phyloP scores from a whole-genome alignment of 2,113 vertebrate genomes.

The Cyprinodon variegatus region DNA sequence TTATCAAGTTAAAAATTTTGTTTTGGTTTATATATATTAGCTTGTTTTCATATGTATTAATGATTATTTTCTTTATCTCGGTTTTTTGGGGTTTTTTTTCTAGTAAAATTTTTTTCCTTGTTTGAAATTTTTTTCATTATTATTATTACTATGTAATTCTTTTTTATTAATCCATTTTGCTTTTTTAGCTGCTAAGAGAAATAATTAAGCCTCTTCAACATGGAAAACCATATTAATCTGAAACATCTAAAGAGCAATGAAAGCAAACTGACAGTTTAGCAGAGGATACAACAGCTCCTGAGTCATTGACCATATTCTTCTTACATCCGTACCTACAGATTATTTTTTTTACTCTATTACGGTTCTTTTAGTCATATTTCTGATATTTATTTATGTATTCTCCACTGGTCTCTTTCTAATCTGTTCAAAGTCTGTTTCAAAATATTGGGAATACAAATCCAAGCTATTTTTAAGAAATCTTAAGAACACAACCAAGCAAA shows the following conservation, averaged over 20 bases:
- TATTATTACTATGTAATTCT: background rate
- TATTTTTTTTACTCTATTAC: background rate
- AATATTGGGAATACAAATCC: background rate
- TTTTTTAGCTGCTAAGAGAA: background rate
- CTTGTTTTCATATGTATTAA: too few species aligned
- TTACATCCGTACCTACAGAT: background rate
- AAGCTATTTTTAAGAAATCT: too few species aligned
- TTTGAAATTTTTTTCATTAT: background rate
- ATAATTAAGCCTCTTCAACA: too few species aligned
- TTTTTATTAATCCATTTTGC: background rate
- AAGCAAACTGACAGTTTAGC: background rate
- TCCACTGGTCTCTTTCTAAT: background rate
- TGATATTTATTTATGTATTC: background rate
- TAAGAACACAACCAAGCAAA: too few species aligned
- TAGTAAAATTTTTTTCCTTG: background rate
- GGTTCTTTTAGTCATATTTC: background rate
- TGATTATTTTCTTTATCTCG: background rate
- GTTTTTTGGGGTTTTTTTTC: background rate
- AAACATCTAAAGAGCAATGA: too few species aligned
- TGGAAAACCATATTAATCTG: too few species aligned
- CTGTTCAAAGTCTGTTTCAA: background rate
- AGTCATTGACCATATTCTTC: background rate
- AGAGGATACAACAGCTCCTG: background rate
- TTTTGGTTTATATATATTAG: background rate
- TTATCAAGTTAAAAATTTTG: background rate